A percentile compares a stretch with the other conserved stretches of the same genome.
Evolutionary conservation across 2,113 vertebrate species (phyloP).

Genomic region (Corythoichthys haematopterus): DNA sequence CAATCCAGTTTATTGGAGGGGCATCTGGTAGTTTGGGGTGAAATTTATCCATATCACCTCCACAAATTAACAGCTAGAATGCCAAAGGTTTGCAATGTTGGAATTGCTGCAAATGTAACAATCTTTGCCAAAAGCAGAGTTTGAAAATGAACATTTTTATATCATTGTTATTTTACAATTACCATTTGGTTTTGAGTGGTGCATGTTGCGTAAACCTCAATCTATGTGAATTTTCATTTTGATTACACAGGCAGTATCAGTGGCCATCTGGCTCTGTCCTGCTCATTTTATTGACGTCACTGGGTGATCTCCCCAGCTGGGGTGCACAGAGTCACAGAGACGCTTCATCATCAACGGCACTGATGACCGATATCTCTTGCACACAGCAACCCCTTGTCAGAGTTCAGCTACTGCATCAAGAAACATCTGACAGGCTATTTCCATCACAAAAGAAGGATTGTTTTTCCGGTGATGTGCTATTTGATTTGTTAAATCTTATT

Average conservation of each 20-base stretch:
- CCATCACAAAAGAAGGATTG: conserved; percentile 4
- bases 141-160: too few species aligned
- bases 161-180: too few species aligned
- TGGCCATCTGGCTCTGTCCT: conserved; percentile 31
- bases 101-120: too few species aligned
- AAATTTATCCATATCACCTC: too few species aligned
- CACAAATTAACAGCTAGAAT: too few species aligned
- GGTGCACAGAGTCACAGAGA: conserved; percentile 4
- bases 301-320: conserved; percentile 25
- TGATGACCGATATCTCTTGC: conserved; percentile 10
- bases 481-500: not conserved
- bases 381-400: not conserved
- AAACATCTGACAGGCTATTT: conserved; percentile 24
- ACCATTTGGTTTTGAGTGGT: too few species aligned
- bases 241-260: conserved; percentile 13
- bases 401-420: conserved; percentile 3
- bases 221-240: conserved; percentile 20
- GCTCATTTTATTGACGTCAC: conserved; percentile 17
- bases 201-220: conserved; percentile 13
- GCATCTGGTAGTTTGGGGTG: too few species aligned
- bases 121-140: too few species aligned
- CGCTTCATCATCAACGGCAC: conserved; percentile 7
- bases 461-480: not conserved
- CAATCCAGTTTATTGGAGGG: too few species aligned
- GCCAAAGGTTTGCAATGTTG: too few species aligned